These are phyloP conservation scores for Panopea generosa DNA, from an alignment of 2,888 invertebrate species.

Conservation along the genomic window DNA sequence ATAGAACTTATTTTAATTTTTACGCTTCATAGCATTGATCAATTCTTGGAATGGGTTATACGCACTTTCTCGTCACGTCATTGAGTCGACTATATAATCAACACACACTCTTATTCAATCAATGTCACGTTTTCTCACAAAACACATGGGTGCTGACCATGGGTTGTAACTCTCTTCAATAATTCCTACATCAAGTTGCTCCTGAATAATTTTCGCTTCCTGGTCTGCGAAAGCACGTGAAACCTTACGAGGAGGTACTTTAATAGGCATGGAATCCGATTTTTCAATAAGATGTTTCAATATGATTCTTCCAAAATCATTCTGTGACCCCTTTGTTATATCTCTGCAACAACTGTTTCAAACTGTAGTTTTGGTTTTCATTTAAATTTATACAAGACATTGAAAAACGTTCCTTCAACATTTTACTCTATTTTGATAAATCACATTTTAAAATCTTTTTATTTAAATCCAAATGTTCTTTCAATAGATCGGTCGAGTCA, in stretches of 20 bases:
- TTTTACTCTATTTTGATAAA: background rate
- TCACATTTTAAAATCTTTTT: background rate
- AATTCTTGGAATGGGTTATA: constrained; percentile 37
- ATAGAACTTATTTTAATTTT: background rate
- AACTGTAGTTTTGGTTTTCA: background rate
- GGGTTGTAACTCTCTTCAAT: constrained; percentile 29
- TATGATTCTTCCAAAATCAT: constrained; percentile 29
- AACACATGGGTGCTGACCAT: constrained; percentile 49
- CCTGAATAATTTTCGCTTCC: constrained; percentile 28
- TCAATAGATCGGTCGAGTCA: background rate
- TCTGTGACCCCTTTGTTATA: constrained; percentile 22
- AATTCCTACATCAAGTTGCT: constrained; percentile 11
- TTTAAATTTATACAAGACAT: background rate
- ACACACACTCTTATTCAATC: constrained; percentile 34
- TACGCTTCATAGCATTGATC: constrained; percentile 29
- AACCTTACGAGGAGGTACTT: constrained; percentile 24
- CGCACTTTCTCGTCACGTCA: constrained; percentile 27
- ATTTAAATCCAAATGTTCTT: background rate
- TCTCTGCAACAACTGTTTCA: constrained; percentile 20
- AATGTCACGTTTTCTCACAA: no score
- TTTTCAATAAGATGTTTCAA: constrained; percentile 33
- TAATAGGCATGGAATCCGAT: constrained; percentile 23
- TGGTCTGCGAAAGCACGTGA: constrained; percentile 27
- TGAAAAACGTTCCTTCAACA: background rate
- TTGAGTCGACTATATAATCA: constrained; percentile 48